Percentiles rank a stretch among this genome's conserved stretches.
Conservation (phyloP, 2,888 invertebrate genomes). For the Cephus pulcher region DNA sequence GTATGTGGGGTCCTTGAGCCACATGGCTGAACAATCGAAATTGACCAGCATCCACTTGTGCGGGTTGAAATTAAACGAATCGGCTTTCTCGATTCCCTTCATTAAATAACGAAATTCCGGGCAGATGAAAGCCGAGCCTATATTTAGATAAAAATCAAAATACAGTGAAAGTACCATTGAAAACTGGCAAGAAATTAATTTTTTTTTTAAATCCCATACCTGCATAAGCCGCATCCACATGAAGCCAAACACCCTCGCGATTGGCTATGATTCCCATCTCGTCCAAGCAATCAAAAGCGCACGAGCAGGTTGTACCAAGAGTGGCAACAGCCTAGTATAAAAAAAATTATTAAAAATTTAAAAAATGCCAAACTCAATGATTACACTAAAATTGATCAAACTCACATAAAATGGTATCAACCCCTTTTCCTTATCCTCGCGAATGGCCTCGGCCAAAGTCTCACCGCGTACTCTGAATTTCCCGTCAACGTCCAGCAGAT, state of each 20-base stretch:
- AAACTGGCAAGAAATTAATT: background rate
- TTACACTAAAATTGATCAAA: conserved; percentile 28
- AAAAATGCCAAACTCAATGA: background rate
- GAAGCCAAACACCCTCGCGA: conserved; percentile 86
- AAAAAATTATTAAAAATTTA: background rate
- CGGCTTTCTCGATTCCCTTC: conserved; percentile 88
- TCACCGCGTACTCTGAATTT: conserved; percentile 81
- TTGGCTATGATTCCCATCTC: conserved; percentile 93
- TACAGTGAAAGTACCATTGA: conserved; percentile 1
- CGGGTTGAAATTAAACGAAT: conserved; percentile 98
- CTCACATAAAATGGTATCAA: conserved; percentile 96
- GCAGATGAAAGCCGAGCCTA: conserved; percentile 91
- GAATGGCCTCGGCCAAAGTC: conserved; percentile 80
- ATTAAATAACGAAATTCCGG: conserved; percentile 94
- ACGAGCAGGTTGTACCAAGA: conserved; percentile 95
- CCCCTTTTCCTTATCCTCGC: conserved; percentile 87
- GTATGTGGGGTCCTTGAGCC: conserved; percentile 90
- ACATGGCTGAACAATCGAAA: conserved; percentile 99
- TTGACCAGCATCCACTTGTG: conserved; percentile 99
- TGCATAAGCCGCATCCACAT: conserved; percentile 97
- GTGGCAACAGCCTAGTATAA: conserved; percentile 81
- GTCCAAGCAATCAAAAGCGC: conserved; percentile 90
- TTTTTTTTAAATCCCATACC: conserved; percentile 66
- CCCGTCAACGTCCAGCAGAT: conserved; percentile 78
- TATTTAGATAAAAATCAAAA: conserved; percentile 6